Conservation (phyloP, 2,888 invertebrate species). For the Phyto melanocephala region DNA sequence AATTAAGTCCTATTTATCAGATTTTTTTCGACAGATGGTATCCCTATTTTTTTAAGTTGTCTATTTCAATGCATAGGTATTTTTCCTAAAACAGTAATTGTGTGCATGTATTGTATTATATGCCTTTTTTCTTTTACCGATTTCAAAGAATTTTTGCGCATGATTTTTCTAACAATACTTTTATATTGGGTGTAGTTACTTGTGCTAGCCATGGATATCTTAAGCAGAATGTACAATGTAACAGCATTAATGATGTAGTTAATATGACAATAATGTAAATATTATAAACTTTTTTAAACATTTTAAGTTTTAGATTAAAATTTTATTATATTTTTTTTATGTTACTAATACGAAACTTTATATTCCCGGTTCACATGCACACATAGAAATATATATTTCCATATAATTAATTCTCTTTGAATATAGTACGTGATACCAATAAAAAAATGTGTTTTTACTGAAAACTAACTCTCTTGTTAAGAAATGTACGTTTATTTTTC, state of each 20-base stretch:
- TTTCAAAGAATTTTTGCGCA: constrained; percentile 54
- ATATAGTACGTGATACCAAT: neutral
- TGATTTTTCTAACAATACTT: constrained; percentile 41
- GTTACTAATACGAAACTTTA: neutral
- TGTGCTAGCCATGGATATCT: constrained; percentile 13
- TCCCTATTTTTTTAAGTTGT: constrained; percentile 20
- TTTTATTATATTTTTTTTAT: too few relatives aligned
- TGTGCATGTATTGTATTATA: neutral
- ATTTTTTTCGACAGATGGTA: constrained; percentile 22
- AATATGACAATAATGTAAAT: too few relatives aligned
- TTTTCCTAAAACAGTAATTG: constrained; percentile 31
- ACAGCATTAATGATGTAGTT: too few relatives aligned
- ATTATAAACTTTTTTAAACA: too few relatives aligned
- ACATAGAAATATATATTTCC: neutral
- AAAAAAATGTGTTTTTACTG: neutral
- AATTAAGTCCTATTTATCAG: too few relatives aligned
- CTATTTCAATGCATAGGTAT: constrained; percentile 43
- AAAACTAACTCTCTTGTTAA: neutral
- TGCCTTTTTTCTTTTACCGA: neutral
- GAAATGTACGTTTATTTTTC: neutral
- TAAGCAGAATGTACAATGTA: neutral
- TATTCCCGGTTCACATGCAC: neutral
- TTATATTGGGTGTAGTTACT: constrained; percentile 54
- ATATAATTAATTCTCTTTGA: neutral
- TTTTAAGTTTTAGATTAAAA: too few relatives aligned